phyloP scores from a whole-genome alignment of 1,140 invertebrate genomes.

The Dreissena polymorpha region DNA sequence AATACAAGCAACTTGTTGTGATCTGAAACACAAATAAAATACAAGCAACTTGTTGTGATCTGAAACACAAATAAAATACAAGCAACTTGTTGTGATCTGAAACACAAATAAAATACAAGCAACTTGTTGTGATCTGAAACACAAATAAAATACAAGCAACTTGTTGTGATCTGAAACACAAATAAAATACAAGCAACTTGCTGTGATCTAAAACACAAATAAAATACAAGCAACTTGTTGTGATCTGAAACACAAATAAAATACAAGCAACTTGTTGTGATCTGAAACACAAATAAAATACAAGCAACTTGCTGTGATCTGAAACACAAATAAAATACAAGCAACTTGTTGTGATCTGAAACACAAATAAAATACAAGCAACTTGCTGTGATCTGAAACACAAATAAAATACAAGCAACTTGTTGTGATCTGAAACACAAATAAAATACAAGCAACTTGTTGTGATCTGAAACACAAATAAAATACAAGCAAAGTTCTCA shows the following conservation, averaged over 20 bases:
- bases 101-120: slow-evolving; percentile 6
- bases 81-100: no score
- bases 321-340: slow-evolving; percentile 10
- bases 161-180: slow-evolving; percentile 42
- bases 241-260: slow-evolving; percentile 26
- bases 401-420: slow-evolving; percentile 6
- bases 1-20: no score
- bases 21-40: slow-evolving; percentile 23
- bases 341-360: slow-evolving; percentile 40
- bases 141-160: no score
- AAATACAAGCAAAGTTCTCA: no score
- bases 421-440: no score
- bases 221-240: no score
- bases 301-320: no score
- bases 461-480: background rate
- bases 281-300: no score
- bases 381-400: no score
- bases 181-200: slow-evolving; percentile 9
- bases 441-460: background rate
- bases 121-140: slow-evolving; percentile 44
- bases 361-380: no score
- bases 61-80: no score
- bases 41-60: slow-evolving; percentile 37
- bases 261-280: slow-evolving; percentile 33
- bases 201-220: no score